A percentile compares a stretch with the other conserved stretches of the same genome.
phyloP scores from a whole-genome alignment of 2,113 vertebrate species.

The Elaphurus davidianus region DNA sequence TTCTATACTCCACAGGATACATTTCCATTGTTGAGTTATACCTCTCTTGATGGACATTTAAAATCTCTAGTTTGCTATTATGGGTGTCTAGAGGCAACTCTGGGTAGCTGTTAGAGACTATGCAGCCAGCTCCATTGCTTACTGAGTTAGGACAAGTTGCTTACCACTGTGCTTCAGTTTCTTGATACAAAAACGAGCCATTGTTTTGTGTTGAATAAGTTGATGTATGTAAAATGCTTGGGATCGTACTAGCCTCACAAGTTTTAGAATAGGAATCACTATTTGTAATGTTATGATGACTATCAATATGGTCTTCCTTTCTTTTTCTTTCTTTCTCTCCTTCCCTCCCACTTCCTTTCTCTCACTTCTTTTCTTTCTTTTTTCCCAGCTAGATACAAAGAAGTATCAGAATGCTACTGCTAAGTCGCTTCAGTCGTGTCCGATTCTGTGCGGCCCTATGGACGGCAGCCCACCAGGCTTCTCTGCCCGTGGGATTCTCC shows the following conservation, averaged over 20 bases:
- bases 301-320: background rate
- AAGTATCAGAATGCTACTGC: background rate
- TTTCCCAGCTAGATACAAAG: background rate
- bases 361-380: background rate
- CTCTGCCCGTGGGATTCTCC: background rate
- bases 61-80: background rate
- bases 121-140: background rate
- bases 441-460: accelerated
- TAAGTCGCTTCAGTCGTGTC: background rate
- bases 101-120: background rate
- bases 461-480: background rate
- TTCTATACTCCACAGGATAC: background rate
- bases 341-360: background rate
- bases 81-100: background rate
- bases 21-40: background rate
- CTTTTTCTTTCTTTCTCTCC: background rate
- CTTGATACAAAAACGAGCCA: background rate
- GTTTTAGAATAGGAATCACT: background rate
- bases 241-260: background rate
- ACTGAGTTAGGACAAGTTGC: background rate
- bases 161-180: background rate
- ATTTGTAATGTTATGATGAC: background rate
- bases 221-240: background rate
- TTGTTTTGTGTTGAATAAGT: background rate
- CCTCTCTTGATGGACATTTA: background rate